Evolutionary conservation across 92 coral and sea anemone genomes (phyloP), one percentile per base, ranked within the genome.

Genomic region (Paragorgia papillata): DNA sequence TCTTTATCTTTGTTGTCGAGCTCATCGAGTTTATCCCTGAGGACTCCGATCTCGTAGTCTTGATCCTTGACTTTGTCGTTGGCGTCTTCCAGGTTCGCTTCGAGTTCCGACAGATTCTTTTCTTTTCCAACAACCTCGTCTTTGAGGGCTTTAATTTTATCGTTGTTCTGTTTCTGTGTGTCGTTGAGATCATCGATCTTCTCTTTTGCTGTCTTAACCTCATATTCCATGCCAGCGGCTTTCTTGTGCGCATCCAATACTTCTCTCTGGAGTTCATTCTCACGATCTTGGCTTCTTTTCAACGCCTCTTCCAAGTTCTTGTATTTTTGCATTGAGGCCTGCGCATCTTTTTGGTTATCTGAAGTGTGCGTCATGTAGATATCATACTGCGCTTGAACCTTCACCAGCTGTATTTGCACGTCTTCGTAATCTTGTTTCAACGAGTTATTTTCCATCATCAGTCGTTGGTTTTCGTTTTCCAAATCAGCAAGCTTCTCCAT

Each of bases 281-380:
- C 97, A 7, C 99, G 90, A 40, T 91, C 97, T 79, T 95, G 99
- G 53, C 97, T 88, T 67, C 97, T 85, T 80, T 84, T 95, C 76
- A 91, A 85, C 22, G 97, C 84, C 46, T 89, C 78, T 25, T 91
- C 96, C n/a, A 92, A 84, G 46, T 84, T 79, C 59, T 86, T 69
- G 2, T 64, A 74, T 73, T 84, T 83, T 87, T 83, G 92, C 55
- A 87, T 75, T 9, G 84, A 39, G 61, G 75, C 79, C 37, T 69
- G 65, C 10, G 86, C 79, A 51, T 91, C 97, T 46, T 84, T 91
- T 55, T 69, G 85, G 51, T 71, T 71, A 24, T 71, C 78, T 7
- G 64, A 53, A n/a, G 51, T 71, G 8, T 71, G 62, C 28, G 78
- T 95, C 50, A 90, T 69, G 75, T 89, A 86, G 69, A 95, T 91